Evolutionary conservation across 2,113 vertebrate genomes (phyloP).

Genomic region (Atrichornis clamosus): DNA sequence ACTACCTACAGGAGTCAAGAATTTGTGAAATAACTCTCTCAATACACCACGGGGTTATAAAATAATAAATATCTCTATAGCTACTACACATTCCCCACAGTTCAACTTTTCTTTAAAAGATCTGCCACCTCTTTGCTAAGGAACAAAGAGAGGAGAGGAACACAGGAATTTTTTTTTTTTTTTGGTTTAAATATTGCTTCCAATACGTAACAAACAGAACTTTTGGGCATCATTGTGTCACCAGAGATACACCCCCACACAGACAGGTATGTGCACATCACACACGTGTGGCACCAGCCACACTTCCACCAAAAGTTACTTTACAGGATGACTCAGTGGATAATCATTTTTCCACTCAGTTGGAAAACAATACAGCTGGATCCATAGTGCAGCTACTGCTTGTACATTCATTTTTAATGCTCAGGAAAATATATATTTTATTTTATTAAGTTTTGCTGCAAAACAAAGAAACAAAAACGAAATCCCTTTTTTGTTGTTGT

Average conservation of each 20-base stretch:
- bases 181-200: background rate
- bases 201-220: background rate
- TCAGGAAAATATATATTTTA: slow-evolving; percentile 55
- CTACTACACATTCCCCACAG: background rate
- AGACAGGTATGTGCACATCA: background rate
- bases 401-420: slow-evolving; percentile 55
- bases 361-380: slow-evolving; percentile 17
- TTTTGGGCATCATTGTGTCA: background rate
- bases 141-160: background rate
- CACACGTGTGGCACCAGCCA: background rate
- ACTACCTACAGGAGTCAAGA: background rate
- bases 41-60: background rate
- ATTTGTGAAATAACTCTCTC: background rate
- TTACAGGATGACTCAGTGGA: background rate
- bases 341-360: background rate
- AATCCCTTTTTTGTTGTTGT: background rate
- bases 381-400: background rate
- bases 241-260: background rate
- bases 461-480: slow-evolving; percentile 56
- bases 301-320: background rate
- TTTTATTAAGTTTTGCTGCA: slow-evolving; percentile 64
- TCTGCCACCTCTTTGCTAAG: background rate
- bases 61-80: background rate
- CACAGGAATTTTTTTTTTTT: background rate
- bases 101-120: background rate